Conservation (phyloP, 1,140 invertebrate species). For the Brachionus paranguensis region DNA sequence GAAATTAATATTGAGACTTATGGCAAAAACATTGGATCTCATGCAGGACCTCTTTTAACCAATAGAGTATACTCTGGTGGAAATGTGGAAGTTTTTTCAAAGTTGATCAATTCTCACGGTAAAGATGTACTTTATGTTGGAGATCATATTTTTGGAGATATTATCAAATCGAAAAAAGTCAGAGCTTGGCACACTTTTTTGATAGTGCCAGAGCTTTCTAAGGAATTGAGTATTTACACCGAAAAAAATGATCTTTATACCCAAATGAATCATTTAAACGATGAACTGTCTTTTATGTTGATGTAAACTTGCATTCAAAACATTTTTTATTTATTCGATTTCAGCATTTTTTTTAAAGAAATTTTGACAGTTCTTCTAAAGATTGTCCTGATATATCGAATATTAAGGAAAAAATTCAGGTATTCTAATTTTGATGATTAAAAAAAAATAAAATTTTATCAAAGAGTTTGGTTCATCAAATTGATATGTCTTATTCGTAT, state of each 20-base stretch:
- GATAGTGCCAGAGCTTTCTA: conserved; percentile 91
- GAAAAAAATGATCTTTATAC: conserved; percentile 88
- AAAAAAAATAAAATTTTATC: background rate
- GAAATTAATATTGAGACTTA: conserved; percentile 72
- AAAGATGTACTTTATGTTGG: conserved; percentile 92
- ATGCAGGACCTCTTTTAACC: conserved; percentile 64
- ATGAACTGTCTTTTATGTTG: conserved; percentile 2
- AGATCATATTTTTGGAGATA: conserved; percentile 98
- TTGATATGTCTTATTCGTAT: conserved; percentile 35
- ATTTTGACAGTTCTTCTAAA: conserved; percentile 33
- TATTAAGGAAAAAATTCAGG: conserved; percentile 36
- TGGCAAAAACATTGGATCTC: background rate
- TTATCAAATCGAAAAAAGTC: conserved; percentile 95
- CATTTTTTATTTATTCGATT: background rate
- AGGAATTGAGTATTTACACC: conserved; percentile 95
- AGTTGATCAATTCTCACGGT: conserved; percentile 91
- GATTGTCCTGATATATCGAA: conserved; percentile 23
- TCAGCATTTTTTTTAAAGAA: background rate
- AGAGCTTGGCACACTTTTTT: conserved; percentile 96
- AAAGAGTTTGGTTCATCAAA: conserved; percentile 15
- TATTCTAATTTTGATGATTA: background rate
- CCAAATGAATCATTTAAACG: conserved; percentile 77
- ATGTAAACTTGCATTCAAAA: background rate
- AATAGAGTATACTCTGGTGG: conserved; percentile 66
- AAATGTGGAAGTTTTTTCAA: conserved; percentile 86